Evolutionary conservation across 1,140 invertebrate genomes (phyloP).

Genomic region (Drosophila mayri): DNA sequence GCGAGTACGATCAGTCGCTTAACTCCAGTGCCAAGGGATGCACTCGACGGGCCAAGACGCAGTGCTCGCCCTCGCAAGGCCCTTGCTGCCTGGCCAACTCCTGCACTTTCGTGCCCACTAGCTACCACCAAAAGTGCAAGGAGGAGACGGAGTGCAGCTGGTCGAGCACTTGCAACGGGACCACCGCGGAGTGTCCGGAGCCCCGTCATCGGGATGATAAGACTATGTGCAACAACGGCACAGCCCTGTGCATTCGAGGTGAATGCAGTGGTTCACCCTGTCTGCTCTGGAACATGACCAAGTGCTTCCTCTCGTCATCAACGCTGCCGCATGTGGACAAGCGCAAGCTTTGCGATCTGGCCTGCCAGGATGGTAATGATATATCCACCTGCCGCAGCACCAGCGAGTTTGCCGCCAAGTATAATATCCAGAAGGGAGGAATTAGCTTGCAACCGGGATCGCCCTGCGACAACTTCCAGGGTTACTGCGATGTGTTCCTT

Average conservation of each 20-base stretch:
- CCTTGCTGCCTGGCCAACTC: conserved; percentile 95
- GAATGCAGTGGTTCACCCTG: conserved; percentile 98
- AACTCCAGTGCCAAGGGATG: conserved; percentile 93
- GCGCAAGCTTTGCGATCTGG: conserved; percentile 96
- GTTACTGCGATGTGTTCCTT: conserved; percentile 99
- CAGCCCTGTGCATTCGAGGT: conserved; percentile 95
- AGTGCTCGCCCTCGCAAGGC: conserved; percentile 98
- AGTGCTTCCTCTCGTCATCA: conserved; percentile 97
- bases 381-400: conserved; percentile 93
- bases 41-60: conserved; percentile 90
- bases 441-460: conserved; percentile 96
- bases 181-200: conserved; percentile 93
- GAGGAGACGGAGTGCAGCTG: conserved; percentile 95
- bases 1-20: conserved; percentile 88
- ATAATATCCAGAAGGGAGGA: conserved; percentile 92
- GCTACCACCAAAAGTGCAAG: conserved; percentile 90
- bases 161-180: conserved; percentile 94
- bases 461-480: conserved; percentile 99
- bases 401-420: conserved; percentile 91
- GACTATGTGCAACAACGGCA: conserved; percentile 93
- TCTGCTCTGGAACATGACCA: conserved; percentile 95
- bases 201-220: conserved; percentile 91
- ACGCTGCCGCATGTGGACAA: conserved; percentile 92
- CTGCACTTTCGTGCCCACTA: conserved; percentile 91
- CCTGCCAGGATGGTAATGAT: conserved; percentile 95